Evolutionary conservation across 2,797 vertebrate species (phyloP).

Genomic region (Lindbergichthys nudifrons): DNA sequence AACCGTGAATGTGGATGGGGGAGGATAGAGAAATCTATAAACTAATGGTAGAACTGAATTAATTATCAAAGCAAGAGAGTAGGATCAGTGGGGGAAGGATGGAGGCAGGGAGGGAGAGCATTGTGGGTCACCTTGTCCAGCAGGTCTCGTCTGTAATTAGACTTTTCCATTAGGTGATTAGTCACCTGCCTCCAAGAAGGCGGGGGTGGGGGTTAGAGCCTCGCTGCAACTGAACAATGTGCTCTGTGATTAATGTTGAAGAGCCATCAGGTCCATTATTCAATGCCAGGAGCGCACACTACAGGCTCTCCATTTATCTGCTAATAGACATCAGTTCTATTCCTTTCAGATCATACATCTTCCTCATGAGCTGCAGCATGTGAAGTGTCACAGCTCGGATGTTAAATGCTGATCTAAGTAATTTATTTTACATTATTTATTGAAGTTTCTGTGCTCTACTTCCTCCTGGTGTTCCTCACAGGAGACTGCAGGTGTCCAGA

Average conservation of each 20-base stretch:
- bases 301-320: not conserved
- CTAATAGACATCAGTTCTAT: not conserved
- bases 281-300: slow-evolving; percentile 34
- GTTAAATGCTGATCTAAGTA: not conserved
- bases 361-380: not conserved
- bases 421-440: not conserved
- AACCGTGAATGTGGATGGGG: not conserved
- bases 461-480: slow-evolving; percentile 57
- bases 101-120: not conserved
- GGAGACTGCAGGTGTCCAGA: slow-evolving; percentile 94
- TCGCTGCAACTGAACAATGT: slow-evolving; percentile 49
- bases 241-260: slow-evolving; percentile 56
- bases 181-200: slow-evolving; percentile 57
- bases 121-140: slow-evolving; percentile 34
- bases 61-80: slow-evolving; percentile 7
- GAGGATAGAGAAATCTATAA: not conserved
- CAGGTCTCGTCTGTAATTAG: slow-evolving; percentile 62
- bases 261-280: slow-evolving; percentile 51
- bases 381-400: not conserved
- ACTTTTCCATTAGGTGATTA: slow-evolving; percentile 63
- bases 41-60: not conserved
- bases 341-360: not conserved
- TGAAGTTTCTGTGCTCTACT: not conserved
- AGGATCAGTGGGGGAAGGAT: slow-evolving; percentile 4
- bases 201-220: slow-evolving; percentile 24